Conservation (phyloP, 2,797 vertebrate genomes). For the Eulemur albifrons region DNA sequence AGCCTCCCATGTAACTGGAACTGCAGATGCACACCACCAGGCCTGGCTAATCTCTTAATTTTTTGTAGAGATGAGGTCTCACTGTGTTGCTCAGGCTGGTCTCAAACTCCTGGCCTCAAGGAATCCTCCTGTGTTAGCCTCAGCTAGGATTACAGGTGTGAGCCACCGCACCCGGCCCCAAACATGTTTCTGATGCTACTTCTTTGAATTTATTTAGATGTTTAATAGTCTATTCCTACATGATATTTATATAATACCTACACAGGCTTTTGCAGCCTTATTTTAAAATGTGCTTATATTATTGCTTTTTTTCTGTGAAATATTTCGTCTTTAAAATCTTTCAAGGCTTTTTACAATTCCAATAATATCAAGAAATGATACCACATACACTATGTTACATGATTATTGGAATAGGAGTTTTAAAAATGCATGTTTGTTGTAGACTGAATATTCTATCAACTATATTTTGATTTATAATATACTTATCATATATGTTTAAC, state of each 20-base stretch:
- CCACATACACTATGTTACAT: neutral
- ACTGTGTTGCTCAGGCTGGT: too few species aligned
- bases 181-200: neutral
- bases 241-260: neutral
- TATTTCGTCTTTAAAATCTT: neutral
- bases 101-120: too few species aligned
- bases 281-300: neutral
- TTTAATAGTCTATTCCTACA: neutral
- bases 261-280: neutral
- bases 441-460: neutral
- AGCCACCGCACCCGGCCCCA: neutral
- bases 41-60: too few species aligned
- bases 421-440: neutral
- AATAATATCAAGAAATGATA: neutral
- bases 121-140: neutral
- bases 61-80: too few species aligned
- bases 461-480: slow-evolving; percentile 2
- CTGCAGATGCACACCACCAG: too few species aligned
- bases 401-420: neutral
- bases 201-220: neutral
- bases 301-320: neutral
- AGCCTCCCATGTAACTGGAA: too few species aligned
- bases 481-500: neutral
- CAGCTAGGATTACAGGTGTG: neutral
- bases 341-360: neutral